A percentile compares a stretch with the other conserved stretches of the same genome.
phyloP scores from a whole-genome alignment of 2,888 invertebrate genomes.

The Proisotoma minuta region DNA sequence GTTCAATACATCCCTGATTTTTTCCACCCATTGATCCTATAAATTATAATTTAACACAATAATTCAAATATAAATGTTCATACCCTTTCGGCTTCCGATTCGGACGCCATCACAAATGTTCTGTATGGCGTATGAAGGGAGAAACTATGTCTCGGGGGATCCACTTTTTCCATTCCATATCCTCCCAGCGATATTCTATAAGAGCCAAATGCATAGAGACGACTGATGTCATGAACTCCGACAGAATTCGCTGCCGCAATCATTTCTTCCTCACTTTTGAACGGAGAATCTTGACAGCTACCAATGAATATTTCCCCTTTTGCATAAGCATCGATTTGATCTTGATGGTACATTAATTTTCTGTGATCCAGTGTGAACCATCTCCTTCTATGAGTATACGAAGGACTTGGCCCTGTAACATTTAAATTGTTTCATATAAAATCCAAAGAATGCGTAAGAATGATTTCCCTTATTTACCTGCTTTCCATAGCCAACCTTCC shows the following conservation, averaged over 20 bases:
- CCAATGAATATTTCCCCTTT: conserved; percentile 88
- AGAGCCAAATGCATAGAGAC: conserved; percentile 15
- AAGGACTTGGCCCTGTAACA: conserved; percentile 48
- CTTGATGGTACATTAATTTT: conserved; percentile 88
- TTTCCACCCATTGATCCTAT: conserved; percentile 37
- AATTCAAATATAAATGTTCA: too few relatives aligned
- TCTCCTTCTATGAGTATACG: conserved; percentile 75
- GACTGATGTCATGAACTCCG: conserved; percentile 28
- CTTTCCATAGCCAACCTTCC: conserved; percentile 82
- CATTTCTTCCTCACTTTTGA: conserved; percentile 19
- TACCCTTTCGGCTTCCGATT: conserved; percentile 36
- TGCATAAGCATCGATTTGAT: conserved; percentile 78
- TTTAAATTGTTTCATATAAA: too few relatives aligned
- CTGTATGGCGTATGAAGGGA: conserved; percentile 42
- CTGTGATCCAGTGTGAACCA: conserved; percentile 75
- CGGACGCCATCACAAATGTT: conserved; percentile 44
- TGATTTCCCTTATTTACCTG: conserved; percentile 64
- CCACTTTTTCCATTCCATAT: conserved; percentile 42
- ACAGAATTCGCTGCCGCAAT: conserved; percentile 18
- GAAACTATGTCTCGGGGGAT: conserved; percentile 33
- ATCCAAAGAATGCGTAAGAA: too few relatives aligned
- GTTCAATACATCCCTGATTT: conserved; percentile 30
- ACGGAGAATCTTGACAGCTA: conserved; percentile 28
- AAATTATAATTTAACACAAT: too few relatives aligned
- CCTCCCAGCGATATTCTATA: conserved; percentile 39